Base-by-base conservation (phyloP, 2,888 invertebrate genomes). In the Clanis bilineata region DNA sequence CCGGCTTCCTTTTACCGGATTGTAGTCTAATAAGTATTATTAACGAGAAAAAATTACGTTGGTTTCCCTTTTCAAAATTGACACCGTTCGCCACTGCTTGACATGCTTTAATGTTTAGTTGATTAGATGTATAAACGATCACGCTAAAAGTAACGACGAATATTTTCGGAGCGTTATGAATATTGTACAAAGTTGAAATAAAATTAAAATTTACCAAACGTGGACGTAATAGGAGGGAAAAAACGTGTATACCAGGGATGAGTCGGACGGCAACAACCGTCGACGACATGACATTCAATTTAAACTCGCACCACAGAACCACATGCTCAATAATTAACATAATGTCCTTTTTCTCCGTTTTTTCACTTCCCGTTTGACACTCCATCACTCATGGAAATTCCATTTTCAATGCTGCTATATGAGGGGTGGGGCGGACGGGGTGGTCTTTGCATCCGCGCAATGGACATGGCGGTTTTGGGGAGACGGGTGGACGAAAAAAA, bases 301-400 rank as follows among this genome's bases (percentile, higher is more conserved):
- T 90, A 87, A 90, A 90, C 89, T 89, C 88, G 79, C 83, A 80
- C 85, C 77, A 74, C 43, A 57, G 83, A 79, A 78, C 79, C 82
- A 80, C 85, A 85, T 89, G 86, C 80, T 86, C 89, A 85, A 91
- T 92, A 91, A 91, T 92, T 92, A 92, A 91, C 91, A 92, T 92
- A 91, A 92, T 91, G 85, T 86, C 85, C 87, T 89, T 91, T 92
- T 91, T 88, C 90, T 91, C 87, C 86, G 74, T 90, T 91, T 91
- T 91, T 89, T 82, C 88, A 86, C 86, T 55, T 90, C 85, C 84
- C 90, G 90, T 91, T 91, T 92, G 92, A 91, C 92, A 92, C 91
- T 92, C 91, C 92, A 92, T 92, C 92, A 92, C 90, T 92, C 92
- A 92, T 89, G 92, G 91, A 92, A 92, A 92, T 91, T 91, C 92